Conservation (phyloP, 2,888 invertebrate species). For the Ametastegia equiseti region DNA sequence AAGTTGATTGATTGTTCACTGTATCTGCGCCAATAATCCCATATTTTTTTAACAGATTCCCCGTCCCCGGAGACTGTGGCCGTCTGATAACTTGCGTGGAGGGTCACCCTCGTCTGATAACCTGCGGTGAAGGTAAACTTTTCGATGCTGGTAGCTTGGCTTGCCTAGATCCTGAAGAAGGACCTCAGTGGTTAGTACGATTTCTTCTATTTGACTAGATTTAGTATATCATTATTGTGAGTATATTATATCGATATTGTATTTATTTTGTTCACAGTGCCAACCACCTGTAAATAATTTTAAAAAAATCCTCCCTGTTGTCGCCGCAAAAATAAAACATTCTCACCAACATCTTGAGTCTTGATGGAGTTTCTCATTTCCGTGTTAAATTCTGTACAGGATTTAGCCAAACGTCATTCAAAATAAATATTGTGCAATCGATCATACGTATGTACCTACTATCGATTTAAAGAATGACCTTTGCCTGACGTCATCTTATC, state of each 20-base stretch:
- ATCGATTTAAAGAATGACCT: too few relatives aligned
- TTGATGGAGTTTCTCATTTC: background rate
- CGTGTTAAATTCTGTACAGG: background rate
- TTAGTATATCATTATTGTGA: background rate
- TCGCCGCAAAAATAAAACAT: background rate
- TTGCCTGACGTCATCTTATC: constrained; percentile 17
- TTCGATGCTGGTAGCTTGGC: constrained; percentile 90
- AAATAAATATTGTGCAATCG: constrained; percentile 1
- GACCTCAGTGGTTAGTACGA: constrained; percentile 72
- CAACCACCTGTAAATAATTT: constrained; percentile 53
- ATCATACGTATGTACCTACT: too few relatives aligned
- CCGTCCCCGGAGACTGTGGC: constrained; percentile 92
- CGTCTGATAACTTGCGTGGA: constrained; percentile 94
- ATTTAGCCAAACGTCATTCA: background rate
- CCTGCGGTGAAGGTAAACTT: constrained; percentile 92
- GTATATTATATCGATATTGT: background rate
- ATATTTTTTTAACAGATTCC: constrained; percentile 82
- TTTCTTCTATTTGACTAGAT: background rate
- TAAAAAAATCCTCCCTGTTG: background rate
- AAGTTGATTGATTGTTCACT: too few relatives aligned
- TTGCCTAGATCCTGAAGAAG: constrained; percentile 87
- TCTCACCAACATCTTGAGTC: background rate
- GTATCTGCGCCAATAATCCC: too few relatives aligned
- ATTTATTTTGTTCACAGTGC: constrained; percentile 59
- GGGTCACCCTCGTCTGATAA: constrained; percentile 90